These are phyloP conservation scores for Euproctis similis DNA, from an alignment of 2,888 invertebrate species.

Conservation along the genomic window DNA sequence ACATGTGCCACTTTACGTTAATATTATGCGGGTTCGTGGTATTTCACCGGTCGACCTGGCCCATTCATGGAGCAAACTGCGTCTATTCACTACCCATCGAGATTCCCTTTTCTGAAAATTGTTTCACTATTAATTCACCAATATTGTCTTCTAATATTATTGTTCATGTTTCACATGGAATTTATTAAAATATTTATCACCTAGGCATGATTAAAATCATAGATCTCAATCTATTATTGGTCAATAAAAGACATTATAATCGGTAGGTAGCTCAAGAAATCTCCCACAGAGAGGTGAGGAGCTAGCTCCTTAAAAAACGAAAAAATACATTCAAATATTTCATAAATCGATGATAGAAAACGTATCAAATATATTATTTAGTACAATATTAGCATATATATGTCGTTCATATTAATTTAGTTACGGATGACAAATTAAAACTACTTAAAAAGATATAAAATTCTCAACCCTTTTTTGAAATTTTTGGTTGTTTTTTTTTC, in stretches of 20 bases:
- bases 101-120: too few species aligned
- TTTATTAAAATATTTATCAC: constrained; percentile 16
- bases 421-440: constrained; percentile 59
- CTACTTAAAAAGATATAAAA: constrained; percentile 40
- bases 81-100: too few species aligned
- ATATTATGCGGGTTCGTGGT: too few species aligned
- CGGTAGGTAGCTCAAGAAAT: constrained; percentile 5
- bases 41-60: too few species aligned
- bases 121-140: too few species aligned
- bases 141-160: too few species aligned
- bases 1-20: too few species aligned
- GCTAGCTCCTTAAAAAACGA: constrained; percentile 24
- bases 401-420: constrained; percentile 43
- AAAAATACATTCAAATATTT: constrained; percentile 16
- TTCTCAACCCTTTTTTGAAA: constrained; percentile 21
- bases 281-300: constrained; percentile 22
- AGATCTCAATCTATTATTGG: constrained; percentile 8
- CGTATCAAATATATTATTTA: constrained; percentile 22
- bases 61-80: too few species aligned
- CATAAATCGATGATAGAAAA: constrained; percentile 22
- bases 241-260: constrained; percentile 14
- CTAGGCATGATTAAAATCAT: constrained; percentile 6
- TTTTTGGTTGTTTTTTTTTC: too few species aligned
- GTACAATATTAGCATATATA: constrained; percentile 43
- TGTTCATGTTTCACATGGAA: too few species aligned